Percentiles rank a stretch among this genome's conserved stretches.
Evolutionary conservation across 1,140 invertebrate species (phyloP).

Genomic region (Neuroterus valhalla): DNA sequence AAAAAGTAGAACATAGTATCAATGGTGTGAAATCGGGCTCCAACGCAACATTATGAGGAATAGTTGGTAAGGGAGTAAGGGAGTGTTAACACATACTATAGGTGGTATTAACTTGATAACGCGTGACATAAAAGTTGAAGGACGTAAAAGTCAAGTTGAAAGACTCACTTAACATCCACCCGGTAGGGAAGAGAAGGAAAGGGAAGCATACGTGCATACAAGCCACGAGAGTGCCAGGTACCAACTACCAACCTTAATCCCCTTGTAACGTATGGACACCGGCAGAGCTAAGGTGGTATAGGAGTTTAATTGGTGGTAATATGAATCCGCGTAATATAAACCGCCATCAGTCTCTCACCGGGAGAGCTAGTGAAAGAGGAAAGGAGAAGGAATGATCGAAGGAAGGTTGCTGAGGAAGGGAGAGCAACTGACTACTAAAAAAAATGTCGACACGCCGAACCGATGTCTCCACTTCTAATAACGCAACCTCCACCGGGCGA

Average conservation of each 20-base stretch:
- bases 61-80: no score
- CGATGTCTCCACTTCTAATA: constrained; percentile 15
- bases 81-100: background rate
- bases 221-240: constrained; percentile 18
- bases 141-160: constrained; percentile 17
- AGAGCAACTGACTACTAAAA: background rate
- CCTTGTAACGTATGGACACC: constrained; percentile 59
- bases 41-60: no score
- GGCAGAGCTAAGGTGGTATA: constrained; percentile 54
- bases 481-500: background rate
- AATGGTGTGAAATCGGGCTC: no score
- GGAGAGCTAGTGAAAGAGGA: constrained; percentile 32
- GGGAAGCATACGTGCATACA: background rate
- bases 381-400: no score
- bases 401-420: background rate
- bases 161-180: constrained; percentile 36
- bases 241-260: constrained; percentile 37
- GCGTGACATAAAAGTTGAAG: constrained; percentile 33
- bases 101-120: constrained; percentile 20
- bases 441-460: constrained; percentile 20
- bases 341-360: constrained; percentile 61
- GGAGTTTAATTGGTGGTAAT: constrained; percentile 69
- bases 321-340: constrained; percentile 69
- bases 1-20: no score
- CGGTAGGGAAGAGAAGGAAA: no score